phyloP scores from a whole-genome alignment of 1,140 invertebrate genomes.

The Streblospio benedicti region DNA sequence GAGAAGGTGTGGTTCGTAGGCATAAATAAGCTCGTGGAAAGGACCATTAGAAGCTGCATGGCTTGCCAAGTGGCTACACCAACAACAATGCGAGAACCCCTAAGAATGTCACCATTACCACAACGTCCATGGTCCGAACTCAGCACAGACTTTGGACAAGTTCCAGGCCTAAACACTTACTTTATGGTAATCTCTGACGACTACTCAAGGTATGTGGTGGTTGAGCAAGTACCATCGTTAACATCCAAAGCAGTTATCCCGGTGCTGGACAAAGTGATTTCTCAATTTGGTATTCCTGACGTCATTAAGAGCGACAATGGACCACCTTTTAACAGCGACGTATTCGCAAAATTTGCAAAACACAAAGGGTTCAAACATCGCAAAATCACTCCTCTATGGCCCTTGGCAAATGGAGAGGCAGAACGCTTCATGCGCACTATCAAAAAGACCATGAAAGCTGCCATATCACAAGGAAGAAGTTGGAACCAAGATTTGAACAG shows the following conservation, averaged over 20 bases:
- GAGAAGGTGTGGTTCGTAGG: neutral
- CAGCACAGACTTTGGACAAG: neutral
- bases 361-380: constrained; percentile 12
- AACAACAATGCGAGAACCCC: too few species aligned
- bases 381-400: neutral
- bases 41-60: neutral
- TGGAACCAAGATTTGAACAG: constrained; percentile 16
- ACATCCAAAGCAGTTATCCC: constrained; percentile 14
- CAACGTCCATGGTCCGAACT: neutral
- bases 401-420: constrained; percentile 2
- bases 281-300: constrained; percentile 20
- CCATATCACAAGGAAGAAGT: constrained; percentile 1
- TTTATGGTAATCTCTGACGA: constrained; percentile 23
- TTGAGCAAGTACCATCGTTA: constrained; percentile 19
- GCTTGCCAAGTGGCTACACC: too few species aligned
- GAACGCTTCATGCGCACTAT: neutral
- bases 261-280: constrained; percentile 15
- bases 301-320: constrained; percentile 24
- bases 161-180: too few species aligned
- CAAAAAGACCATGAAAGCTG: constrained; percentile 11
- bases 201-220: constrained; percentile 24
- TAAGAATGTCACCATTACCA: neutral
- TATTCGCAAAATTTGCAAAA: constrained; percentile 20
- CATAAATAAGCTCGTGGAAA: neutral
- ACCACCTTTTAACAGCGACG: constrained; percentile 19